phyloP scores from a whole-genome alignment of 2,888 invertebrate genomes.

The Hymenopus coronatus region DNA sequence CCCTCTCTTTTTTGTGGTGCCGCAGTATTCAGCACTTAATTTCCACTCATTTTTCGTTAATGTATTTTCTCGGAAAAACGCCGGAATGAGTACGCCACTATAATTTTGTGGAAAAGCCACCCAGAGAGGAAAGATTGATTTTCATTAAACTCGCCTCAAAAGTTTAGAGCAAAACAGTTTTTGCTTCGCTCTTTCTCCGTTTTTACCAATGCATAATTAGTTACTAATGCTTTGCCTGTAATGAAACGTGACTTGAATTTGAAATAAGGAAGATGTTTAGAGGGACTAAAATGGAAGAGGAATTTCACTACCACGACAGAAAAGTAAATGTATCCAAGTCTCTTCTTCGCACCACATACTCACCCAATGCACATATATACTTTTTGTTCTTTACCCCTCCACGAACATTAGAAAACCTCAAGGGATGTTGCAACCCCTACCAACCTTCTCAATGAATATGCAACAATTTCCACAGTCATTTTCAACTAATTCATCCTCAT shows the following conservation, averaged over 20 bases:
- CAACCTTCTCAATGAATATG: background rate
- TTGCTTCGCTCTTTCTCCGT: background rate
- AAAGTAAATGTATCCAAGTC: background rate
- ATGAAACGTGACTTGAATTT: background rate
- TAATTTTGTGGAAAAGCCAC: background rate
- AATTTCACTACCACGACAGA: background rate
- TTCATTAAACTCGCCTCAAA: background rate
- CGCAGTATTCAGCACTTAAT: background rate
- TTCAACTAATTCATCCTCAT: background rate
- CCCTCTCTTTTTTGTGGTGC: background rate
- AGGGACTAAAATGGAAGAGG: background rate
- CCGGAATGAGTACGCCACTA: background rate
- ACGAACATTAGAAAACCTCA: background rate
- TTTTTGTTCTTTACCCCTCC: background rate
- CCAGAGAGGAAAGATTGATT: background rate
- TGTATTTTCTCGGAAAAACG: background rate
- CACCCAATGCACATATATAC: background rate
- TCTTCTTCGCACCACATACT: background rate
- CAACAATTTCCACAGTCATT: background rate
- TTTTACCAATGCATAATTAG: background rate
- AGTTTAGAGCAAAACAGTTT: background rate
- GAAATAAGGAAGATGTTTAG: background rate
- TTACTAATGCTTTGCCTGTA: background rate
- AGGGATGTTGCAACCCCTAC: background rate
- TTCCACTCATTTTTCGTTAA: background rate